Evolutionary conservation across 2,113 vertebrate species (phyloP).

Genomic region (Sebastes schlegelii): DNA sequence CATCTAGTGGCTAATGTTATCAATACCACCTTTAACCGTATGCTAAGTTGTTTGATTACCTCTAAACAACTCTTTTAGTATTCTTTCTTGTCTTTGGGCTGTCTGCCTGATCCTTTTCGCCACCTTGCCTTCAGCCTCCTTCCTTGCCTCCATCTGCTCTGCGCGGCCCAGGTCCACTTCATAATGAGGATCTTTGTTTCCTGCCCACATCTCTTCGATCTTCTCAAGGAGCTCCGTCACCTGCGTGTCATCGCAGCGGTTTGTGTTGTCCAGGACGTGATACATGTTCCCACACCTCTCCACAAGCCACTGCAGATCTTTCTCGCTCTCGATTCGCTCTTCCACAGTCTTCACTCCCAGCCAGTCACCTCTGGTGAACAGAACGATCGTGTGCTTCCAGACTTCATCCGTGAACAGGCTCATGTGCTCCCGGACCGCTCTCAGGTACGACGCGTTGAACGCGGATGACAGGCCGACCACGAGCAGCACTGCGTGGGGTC

Average conservation of each 20-base stretch:
- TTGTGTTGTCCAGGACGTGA: conserved; percentile 30
- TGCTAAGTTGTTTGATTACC: neutral
- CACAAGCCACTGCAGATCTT: conserved; percentile 20
- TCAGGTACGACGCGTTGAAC: conserved; percentile 6
- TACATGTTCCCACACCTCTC: conserved; percentile 44
- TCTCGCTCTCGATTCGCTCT: conserved; percentile 31
- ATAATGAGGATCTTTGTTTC: conserved; percentile 18
- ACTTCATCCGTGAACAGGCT: conserved; percentile 8
- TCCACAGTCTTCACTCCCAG: conserved; percentile 30
- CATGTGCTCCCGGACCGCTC: conserved; percentile 35
- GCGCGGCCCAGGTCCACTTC: neutral
- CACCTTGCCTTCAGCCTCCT: neutral
- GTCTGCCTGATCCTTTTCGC: neutral
- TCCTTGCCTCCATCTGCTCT: conserved; percentile 1
- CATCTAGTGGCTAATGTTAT: too few relatives aligned
- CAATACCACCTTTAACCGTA: too few relatives aligned
- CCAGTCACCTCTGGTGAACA: conserved; percentile 38
- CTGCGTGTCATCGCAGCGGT: neutral
- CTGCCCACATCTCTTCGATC: conserved; percentile 40
- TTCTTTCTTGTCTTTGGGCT: neutral
- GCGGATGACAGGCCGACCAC: conserved; percentile 18
- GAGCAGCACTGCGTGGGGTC: conserved; percentile 38
- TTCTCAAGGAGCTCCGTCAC: conserved; percentile 40
- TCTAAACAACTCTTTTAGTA: conserved; percentile 20
- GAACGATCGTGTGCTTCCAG: conserved; percentile 35